A percentile compares a stretch with the other conserved stretches of the same genome.
phyloP scores from a whole-genome alignment of 2,797 vertebrate genomes.

The Propithecus perrieri region DNA sequence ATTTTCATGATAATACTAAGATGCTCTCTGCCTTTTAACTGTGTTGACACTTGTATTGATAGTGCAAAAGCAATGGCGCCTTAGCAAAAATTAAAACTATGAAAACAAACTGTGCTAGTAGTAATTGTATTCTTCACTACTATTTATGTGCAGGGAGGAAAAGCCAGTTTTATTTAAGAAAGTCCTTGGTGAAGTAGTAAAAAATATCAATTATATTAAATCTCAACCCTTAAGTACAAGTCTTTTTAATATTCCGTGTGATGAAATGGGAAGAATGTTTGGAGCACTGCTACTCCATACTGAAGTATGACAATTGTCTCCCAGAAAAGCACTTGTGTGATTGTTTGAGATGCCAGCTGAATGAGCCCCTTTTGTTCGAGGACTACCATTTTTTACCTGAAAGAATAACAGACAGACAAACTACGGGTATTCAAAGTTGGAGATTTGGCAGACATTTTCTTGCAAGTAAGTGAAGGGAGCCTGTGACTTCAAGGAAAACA shows the following conservation, averaged over 20 bases:
- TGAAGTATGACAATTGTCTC: not conserved
- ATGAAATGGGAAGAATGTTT: not conserved
- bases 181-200: conserved; percentile 24
- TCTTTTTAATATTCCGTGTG: conserved; percentile 27
- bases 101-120: not conserved
- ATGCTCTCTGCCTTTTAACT: not conserved
- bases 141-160: not conserved
- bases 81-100: not conserved
- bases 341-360: not conserved
- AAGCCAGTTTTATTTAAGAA: conserved; percentile 5
- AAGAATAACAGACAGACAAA: not conserved
- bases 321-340: not conserved
- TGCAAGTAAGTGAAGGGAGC: not conserved
- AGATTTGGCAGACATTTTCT: not conserved
- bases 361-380: not conserved
- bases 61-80: not conserved
- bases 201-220: conserved; percentile 38
- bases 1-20: not conserved
- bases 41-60: not conserved
- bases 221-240: not conserved
- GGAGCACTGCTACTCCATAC: not conserved
- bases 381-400: not conserved
- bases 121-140: not conserved
- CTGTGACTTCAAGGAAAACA: conserved; percentile 12
- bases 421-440: not conserved